A percentile compares a stretch with the other conserved stretches of the same genome.
Evolutionary conservation across 2,113 vertebrate species (phyloP).

Genomic region (Myrmecophaga tridactyla): DNA sequence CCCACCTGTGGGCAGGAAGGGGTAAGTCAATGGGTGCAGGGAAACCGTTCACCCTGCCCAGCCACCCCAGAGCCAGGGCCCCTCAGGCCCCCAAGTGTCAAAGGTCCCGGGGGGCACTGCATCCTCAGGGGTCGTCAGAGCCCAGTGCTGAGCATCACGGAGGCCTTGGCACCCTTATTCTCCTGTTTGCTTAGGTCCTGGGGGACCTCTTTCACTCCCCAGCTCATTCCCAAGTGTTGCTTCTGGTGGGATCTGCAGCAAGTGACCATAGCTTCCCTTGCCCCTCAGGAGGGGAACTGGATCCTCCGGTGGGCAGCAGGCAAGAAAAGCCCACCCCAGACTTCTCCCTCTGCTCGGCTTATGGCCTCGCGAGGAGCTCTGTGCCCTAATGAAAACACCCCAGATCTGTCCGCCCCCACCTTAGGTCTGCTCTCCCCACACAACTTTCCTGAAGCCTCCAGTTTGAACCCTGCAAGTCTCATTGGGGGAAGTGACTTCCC

Average conservation of each 20-base stretch:
- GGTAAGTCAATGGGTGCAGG: background rate
- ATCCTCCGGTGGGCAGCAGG: no score
- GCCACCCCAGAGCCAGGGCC: background rate
- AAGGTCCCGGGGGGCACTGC: slow-evolving; percentile 51
- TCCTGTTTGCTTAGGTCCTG: no score
- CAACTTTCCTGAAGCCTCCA: background rate
- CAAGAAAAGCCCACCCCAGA: no score
- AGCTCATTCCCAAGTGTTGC: background rate
- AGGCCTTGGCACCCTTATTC: background rate
- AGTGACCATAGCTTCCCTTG: background rate
- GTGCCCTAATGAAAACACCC: rapidly evolving
- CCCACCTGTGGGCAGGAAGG: background rate
- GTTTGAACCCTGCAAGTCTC: background rate
- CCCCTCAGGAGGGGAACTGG: no score
- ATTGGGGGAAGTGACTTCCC: background rate
- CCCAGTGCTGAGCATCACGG: slow-evolving; percentile 77
- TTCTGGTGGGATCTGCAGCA: background rate
- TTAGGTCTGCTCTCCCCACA: background rate
- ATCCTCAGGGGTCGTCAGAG: slow-evolving; percentile 64
- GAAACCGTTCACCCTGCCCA: no score
- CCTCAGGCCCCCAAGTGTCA: slow-evolving; percentile 72
- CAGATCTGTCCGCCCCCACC: no score
- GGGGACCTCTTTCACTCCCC: no score
- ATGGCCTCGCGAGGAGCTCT: background rate
- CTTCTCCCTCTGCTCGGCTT: no score